phyloP scores from a whole-genome alignment of 2,797 vertebrate species.

The Gouania willdenowi region DNA sequence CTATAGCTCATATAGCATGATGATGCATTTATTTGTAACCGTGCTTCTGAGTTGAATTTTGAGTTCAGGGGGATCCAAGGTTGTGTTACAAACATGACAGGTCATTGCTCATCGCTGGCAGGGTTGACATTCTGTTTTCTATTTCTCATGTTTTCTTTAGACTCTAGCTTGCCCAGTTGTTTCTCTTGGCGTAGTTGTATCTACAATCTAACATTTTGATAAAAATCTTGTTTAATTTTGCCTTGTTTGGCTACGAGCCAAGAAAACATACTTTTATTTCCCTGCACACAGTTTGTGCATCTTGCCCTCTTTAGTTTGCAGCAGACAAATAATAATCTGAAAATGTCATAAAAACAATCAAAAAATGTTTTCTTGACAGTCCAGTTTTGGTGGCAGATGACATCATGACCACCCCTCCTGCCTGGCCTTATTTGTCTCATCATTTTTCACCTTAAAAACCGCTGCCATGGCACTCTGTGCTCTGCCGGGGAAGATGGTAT shows the following conservation, averaged over 20 bases:
- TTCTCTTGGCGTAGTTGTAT: constrained; percentile 16
- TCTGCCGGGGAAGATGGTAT: constrained; percentile 25
- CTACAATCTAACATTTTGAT: constrained; percentile 12
- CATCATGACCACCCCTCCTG: constrained; percentile 12
- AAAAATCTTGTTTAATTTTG: background rate
- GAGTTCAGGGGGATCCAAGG: no score
- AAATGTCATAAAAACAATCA: background rate
- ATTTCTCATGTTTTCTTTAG: constrained; percentile 10
- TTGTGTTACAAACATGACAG: no score
- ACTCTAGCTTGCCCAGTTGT: background rate
- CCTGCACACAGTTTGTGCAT: background rate
- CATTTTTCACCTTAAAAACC: constrained; percentile 33
- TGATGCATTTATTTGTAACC: constrained; percentile 52
- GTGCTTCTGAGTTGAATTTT: no score
- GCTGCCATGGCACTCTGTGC: constrained; percentile 35
- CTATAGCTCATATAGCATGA: constrained; percentile 48
- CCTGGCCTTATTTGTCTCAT: constrained; percentile 21
- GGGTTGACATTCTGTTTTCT: constrained; percentile 14
- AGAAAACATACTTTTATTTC: background rate
- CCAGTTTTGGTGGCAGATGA: constrained; percentile 5
- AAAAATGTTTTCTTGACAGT: background rate
- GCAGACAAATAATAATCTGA: background rate
- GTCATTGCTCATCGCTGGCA: constrained; percentile 11
- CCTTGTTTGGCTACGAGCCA: background rate
- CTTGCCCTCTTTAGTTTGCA: constrained; percentile 2